These are phyloP conservation scores for Microdon myrmicae DNA, from an alignment of 2,888 invertebrate species.

Conservation along the genomic window DNA sequence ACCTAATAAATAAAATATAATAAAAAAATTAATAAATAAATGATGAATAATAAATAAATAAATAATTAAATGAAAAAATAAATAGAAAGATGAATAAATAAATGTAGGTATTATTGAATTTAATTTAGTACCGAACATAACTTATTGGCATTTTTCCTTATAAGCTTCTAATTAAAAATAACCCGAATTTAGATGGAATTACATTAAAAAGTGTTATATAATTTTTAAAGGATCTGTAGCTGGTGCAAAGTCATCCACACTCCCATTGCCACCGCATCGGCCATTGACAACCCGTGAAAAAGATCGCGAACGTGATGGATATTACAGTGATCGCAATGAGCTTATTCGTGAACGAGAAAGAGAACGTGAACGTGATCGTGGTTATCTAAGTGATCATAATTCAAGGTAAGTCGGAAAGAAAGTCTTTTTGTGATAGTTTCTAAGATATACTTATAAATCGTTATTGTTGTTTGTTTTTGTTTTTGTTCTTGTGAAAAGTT, in stretches of 20 bases:
- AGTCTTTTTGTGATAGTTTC: background rate
- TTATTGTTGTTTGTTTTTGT: slow-evolving; percentile 1
- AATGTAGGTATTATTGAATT: no score
- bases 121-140: background rate
- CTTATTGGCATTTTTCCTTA: slow-evolving; percentile 9
- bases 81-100: no score
- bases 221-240: slow-evolving; percentile 74
- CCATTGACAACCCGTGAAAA: slow-evolving; percentile 71
- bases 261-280: slow-evolving; percentile 81
- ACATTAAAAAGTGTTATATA: no score
- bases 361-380: slow-evolving; percentile 76
- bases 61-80: no score
- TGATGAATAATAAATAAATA: no score
- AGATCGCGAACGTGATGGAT: slow-evolving; percentile 80
- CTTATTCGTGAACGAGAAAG: slow-evolving; percentile 80
- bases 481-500: slow-evolving; percentile 47
- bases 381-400: slow-evolving; percentile 82
- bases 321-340: slow-evolving; percentile 90
- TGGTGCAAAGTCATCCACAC: slow-evolving; percentile 84
- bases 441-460: slow-evolving; percentile 25
- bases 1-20: no score
- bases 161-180: background rate
- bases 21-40: no score
- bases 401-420: slow-evolving; percentile 70
- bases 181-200: no score